These are phyloP conservation scores for Thunnus albacares DNA, from an alignment of 2,797 vertebrate genomes.

Conservation along the genomic window DNA sequence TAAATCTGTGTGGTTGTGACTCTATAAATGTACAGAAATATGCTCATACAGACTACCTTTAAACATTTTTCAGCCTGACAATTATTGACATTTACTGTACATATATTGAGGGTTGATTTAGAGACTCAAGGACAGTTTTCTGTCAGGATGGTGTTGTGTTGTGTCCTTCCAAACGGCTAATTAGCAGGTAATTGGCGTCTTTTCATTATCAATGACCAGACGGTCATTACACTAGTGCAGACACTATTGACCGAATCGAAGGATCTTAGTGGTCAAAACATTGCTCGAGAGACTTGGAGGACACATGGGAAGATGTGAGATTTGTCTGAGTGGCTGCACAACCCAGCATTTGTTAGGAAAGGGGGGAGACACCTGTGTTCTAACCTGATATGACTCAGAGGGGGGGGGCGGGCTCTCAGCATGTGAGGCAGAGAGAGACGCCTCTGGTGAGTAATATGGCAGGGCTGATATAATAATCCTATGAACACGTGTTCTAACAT, in stretches of 20 bases:
- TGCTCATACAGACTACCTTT: neutral
- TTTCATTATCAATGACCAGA: constrained; percentile 35
- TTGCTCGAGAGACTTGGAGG: constrained; percentile 4
- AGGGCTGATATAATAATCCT: constrained; percentile 22
- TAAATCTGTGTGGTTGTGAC: neutral
- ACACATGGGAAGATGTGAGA: constrained; percentile 5
- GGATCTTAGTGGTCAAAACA: constrained; percentile 9
- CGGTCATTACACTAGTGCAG: constrained; percentile 4
- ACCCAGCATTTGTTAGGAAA: constrained; percentile 2
- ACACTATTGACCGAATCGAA: constrained; percentile 18
- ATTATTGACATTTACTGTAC: neutral
- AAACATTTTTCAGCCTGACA: constrained; percentile 9
- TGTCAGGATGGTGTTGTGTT: constrained; percentile 10
- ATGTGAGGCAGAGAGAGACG: neutral
- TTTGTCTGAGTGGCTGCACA: constrained; percentile 4
- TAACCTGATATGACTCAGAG: constrained; percentile 31
- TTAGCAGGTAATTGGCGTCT: constrained; percentile 41
- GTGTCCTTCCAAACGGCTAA: constrained; percentile 40
- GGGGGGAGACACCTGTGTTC: constrained; percentile 30
- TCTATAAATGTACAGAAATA: neutral
- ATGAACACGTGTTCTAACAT: neutral
- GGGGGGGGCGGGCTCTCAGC: constrained; percentile 3
- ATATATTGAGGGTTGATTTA: neutral
- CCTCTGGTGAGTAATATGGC: constrained; percentile 25
- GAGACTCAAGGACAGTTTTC: constrained; percentile 42